A percentile compares a stretch with the other conserved stretches of the same genome.
phyloP scores from a whole-genome alignment of 2,888 invertebrate species.

The Steinernema scapterisci region DNA sequence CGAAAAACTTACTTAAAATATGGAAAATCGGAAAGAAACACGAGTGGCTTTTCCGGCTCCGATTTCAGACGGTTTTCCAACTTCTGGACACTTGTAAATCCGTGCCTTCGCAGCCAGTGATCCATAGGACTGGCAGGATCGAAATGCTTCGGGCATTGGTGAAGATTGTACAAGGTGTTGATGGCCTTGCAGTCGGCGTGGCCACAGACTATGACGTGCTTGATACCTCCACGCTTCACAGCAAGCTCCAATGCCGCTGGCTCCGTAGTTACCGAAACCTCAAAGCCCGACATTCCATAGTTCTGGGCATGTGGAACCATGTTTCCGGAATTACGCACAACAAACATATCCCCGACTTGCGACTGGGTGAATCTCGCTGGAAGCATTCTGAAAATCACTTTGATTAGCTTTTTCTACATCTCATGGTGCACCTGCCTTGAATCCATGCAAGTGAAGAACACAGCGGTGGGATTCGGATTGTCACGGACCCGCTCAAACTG shows the following conservation, averaged over 20 bases:
- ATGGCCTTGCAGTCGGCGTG: conserved; percentile 95
- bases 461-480: conserved; percentile 91
- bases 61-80: conserved; percentile 74
- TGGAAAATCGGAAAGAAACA: conserved; percentile 84
- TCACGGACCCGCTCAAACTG: conserved; percentile 87
- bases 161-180: conserved; percentile 84
- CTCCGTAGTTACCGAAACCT: conserved; percentile 82
- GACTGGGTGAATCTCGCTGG: conserved; percentile 93
- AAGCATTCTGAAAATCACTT: conserved; percentile 77
- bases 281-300: conserved; percentile 72
- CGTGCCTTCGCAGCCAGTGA: conserved; percentile 89
- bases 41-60: conserved; percentile 51
- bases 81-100: conserved; percentile 80
- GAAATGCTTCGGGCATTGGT: conserved; percentile 72
- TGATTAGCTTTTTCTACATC: neutral
- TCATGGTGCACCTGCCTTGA: conserved; percentile 72
- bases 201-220: conserved; percentile 90
- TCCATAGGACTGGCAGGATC: conserved; percentile 77
- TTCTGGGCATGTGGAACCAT: conserved; percentile 88
- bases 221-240: conserved; percentile 86
- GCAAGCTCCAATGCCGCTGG: conserved; percentile 93
- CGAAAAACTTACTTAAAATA: conserved; percentile 71
- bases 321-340: conserved; percentile 95
- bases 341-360: conserved; percentile 95
- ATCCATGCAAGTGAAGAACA: conserved; percentile 98